Percentiles rank a stretch among this genome's conserved stretches.
These are phyloP conservation scores for Dromas ardeola DNA, from an alignment of 2,113 vertebrate species.

Conservation along the genomic window DNA sequence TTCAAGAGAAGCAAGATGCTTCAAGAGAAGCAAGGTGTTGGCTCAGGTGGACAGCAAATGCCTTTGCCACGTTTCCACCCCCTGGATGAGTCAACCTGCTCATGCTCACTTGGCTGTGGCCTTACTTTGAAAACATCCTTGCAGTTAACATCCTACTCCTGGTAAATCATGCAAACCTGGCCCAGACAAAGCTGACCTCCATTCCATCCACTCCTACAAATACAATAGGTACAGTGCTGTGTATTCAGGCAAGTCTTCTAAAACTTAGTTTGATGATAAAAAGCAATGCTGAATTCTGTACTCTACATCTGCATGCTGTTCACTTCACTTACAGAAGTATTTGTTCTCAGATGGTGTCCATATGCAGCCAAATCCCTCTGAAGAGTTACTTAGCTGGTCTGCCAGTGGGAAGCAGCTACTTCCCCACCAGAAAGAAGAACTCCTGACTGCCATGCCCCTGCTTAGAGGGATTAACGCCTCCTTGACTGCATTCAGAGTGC, in stretches of 20 bases:
- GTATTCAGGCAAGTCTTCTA: not conserved
- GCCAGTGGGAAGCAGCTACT: not conserved
- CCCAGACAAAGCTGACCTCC: not conserved
- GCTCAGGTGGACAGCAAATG: not conserved
- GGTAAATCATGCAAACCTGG: not conserved
- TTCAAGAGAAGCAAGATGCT: not conserved
- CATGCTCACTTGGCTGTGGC: not conserved
- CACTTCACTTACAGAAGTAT: not conserved
- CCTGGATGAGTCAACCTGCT: not conserved
- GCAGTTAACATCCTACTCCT: not conserved
- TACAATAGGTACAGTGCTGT: not conserved
- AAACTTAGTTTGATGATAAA: not conserved
- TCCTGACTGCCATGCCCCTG: not conserved
- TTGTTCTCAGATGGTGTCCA: not conserved
- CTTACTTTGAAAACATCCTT: not conserved
- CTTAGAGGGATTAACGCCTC: not conserved
- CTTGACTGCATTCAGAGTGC: not conserved
- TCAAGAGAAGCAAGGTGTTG: not conserved
- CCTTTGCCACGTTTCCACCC: not conserved
- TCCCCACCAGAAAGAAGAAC: not conserved
- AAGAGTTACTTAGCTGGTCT: not conserved
- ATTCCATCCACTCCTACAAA: not conserved
- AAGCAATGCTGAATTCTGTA: not conserved
- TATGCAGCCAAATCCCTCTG: not conserved
- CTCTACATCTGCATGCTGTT: not conserved